Percentiles rank a stretch among this genome's conserved stretches.
phyloP scores from a whole-genome alignment of 2,797 vertebrate genomes.

The Dendrocincla fuliginosa region DNA sequence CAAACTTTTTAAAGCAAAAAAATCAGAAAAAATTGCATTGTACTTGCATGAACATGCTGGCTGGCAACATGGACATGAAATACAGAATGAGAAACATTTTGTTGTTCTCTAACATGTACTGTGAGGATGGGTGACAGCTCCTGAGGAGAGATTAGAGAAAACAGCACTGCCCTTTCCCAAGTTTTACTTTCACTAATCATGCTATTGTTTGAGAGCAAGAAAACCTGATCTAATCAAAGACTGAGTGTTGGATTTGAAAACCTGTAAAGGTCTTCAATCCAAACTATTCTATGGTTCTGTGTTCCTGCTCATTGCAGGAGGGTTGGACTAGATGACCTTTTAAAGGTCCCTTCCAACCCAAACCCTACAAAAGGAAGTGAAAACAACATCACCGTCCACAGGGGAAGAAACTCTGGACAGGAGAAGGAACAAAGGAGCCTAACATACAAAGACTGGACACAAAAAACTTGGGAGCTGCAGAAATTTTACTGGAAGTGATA shows the following conservation, averaged over 20 bases:
- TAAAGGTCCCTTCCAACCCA: not conserved
- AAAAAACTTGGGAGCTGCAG: not conserved
- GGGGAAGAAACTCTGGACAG: not conserved
- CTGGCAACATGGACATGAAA: not conserved
- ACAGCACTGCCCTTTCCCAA: not conserved
- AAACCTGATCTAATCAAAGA: not conserved
- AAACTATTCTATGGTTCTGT: not conserved
- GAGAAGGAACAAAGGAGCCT: not conserved
- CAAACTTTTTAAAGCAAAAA: not conserved
- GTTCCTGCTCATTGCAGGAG: not conserved
- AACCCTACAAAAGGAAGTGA: not conserved
- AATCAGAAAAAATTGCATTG: not conserved
- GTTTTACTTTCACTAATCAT: not conserved
- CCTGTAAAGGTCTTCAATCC: not conserved
- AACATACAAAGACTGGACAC: not conserved
- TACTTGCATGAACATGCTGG: not conserved
- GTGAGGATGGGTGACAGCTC: not conserved
- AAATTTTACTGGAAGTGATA: not conserved
- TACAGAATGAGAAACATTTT: not conserved
- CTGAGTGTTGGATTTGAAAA: not conserved
- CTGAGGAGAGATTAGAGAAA: not conserved
- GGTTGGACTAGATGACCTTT: not conserved
- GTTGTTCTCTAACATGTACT: not conserved
- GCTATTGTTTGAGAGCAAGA: not conserved
- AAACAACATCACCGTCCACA: not conserved